Percentiles rank a stretch among this genome's conserved stretches.
Conservation (phyloP, 2,888 invertebrate species). For the Lasioglossum malachurum region DNA sequence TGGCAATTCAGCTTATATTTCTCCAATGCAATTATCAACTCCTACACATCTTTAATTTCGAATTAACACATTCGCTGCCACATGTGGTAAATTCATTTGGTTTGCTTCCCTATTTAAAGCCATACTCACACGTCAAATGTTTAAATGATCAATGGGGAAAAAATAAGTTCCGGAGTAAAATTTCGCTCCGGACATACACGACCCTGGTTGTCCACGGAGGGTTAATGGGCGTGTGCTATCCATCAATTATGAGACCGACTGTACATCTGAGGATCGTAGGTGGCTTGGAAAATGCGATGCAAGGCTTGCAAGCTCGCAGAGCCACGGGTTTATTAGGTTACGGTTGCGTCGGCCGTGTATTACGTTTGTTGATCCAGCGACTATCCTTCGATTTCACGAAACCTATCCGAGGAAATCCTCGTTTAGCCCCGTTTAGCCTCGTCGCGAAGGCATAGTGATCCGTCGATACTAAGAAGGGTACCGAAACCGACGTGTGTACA, state of each 20-base stretch:
- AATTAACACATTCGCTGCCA: no score
- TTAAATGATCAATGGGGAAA: no score
- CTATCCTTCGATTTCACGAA: conserved; percentile 1
- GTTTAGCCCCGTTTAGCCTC: not conserved
- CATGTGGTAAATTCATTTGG: no score
- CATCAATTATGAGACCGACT: not conserved
- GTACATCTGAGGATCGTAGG: not conserved
- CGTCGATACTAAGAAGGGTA: conserved; percentile 5
- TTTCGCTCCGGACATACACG: not conserved
- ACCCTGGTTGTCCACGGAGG: not conserved
- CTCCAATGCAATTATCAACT: not conserved
- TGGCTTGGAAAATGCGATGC: not conserved
- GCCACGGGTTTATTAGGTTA: not conserved
- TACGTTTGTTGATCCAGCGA: not conserved
- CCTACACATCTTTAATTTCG: not conserved
- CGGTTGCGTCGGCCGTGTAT: not conserved
- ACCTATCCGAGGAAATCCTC: not conserved
- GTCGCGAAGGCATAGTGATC: conserved; percentile 1
- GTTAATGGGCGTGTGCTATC: not conserved
- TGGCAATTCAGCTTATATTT: not conserved
- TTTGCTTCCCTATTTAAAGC: no score
- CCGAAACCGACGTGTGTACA: conserved; percentile 43
- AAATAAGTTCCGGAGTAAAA: not conserved
- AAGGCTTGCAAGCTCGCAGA: not conserved
- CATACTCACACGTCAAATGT: no score